These are phyloP conservation scores for Desmodus rotundus DNA, from an alignment of 2,113 vertebrate species.

Conservation along the genomic window DNA sequence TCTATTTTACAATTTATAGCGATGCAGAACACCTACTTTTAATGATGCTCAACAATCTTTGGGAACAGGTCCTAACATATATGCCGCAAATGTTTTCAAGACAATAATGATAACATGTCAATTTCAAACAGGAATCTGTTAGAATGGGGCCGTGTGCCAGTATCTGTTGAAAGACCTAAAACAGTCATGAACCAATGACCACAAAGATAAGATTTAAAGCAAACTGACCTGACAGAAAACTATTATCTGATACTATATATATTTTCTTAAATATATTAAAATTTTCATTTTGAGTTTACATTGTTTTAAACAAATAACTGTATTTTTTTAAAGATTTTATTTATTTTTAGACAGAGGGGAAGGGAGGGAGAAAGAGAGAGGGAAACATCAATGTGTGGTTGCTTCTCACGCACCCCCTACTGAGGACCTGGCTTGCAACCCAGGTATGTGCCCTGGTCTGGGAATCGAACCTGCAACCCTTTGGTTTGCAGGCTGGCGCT, in stretches of 20 bases:
- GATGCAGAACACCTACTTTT: slow-evolving; percentile 39
- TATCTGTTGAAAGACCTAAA: background rate
- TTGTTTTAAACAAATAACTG: slow-evolving; percentile 52
- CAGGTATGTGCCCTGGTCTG: too few species aligned
- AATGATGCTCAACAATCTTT: slow-evolving; percentile 20
- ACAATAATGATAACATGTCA: background rate
- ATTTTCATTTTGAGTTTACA: slow-evolving; percentile 62
- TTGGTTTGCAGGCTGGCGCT: too few species aligned
- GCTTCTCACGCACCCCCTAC: too few species aligned
- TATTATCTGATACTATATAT: background rate
- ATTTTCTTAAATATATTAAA: slow-evolving; percentile 15
- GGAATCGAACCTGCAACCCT: too few species aligned
- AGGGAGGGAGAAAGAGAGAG: too few species aligned
- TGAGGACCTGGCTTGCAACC: too few species aligned
- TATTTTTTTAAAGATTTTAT: background rate
- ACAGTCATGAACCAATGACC: background rate
- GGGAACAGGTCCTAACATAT: slow-evolving; percentile 50
- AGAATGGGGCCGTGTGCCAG: background rate
- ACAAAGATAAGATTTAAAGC: slow-evolving; percentile 7
- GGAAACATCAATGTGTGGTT: too few species aligned
- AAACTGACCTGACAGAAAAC: background rate
- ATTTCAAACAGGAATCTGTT: slow-evolving; percentile 23
- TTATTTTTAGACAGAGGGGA: too few species aligned
- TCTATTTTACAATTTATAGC: slow-evolving; percentile 53
- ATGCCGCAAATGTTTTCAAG: slow-evolving; percentile 1